Evolutionary conservation across 2,888 invertebrate genomes (phyloP), one percentile per base, ranked within the genome.

Genomic region (Cynaeus angustus): DNA sequence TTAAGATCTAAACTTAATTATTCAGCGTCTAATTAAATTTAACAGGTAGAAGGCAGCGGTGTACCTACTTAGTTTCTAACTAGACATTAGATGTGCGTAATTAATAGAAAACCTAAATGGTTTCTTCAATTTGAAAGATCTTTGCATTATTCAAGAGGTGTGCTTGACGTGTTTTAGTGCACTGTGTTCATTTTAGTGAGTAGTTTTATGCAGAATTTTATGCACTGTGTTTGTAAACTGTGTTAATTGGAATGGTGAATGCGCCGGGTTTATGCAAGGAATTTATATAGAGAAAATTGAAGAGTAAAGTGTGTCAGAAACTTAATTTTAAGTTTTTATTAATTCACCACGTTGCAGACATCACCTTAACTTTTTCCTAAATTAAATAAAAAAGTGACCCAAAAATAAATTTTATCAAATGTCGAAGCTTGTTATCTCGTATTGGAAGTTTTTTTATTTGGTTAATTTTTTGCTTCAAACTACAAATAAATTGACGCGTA

Each of bases 11-110:
- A 46, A 55, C 55, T 16, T 9, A 55, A 55, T 55, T 55, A 55
- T 37, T 55, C n/a, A 13, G 55, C 55, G 55, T 10, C 55, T 55
- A 55, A 55, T 55, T 55, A 55, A 55, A 55, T 55, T 37, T 55
- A 55, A 55, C 55, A 55, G 55, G 55, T 55, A 55, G 37, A 55
- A 55, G 55, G n/a, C 7, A 37, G 13, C 55, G 55, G 38, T 55
- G 16, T 55, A 55, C 55, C 55, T 55, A 55, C 38, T 55, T 55
- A 55, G 55, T 55, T 55, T 21, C 55, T 16, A 38, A 38, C 55
- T 55, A 55, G 55, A n/a, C 33, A 55, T 55, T 55, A 55, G 14
- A 52, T 0, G 55, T 46, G 12, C 8, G 16, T 46, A 16, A 46
- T 46, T 46, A 46, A 4, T 46, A 14, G 5, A 46, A 14, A 46